A percentile compares a stretch with the other conserved stretches of the same genome.
Conservation (phyloP, 64 coral and sea anemone species). For the Montipora cactus region DNA sequence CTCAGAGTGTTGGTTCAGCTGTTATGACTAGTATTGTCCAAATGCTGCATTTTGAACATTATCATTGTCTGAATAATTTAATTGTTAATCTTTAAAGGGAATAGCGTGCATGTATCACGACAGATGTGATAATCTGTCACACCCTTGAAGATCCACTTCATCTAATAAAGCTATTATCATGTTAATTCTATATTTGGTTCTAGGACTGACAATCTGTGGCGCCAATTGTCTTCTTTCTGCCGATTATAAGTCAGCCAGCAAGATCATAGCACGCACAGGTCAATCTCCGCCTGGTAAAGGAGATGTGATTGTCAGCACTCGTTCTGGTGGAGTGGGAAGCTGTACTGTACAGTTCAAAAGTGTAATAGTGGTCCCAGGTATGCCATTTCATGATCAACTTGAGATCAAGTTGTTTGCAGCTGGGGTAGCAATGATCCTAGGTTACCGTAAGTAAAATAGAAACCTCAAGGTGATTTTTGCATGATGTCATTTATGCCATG, state of each 20-base stretch:
- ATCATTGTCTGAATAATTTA: too few species aligned
- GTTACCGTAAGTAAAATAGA: not conserved
- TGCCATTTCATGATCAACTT: too few species aligned
- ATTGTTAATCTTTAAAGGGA: too few species aligned
- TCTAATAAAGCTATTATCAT: not conserved
- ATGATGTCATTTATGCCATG: too few species aligned
- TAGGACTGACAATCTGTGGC: constrained; percentile 97
- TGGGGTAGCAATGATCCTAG: not conserved
- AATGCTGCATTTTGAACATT: too few species aligned
- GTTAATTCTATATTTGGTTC: not conserved
- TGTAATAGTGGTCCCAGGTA: constrained; percentile 88
- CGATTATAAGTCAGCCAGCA: constrained; percentile 95
- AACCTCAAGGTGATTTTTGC: too few species aligned
- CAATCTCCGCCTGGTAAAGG: constrained; percentile 87
- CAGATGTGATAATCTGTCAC: too few species aligned
- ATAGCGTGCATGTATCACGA: too few species aligned
- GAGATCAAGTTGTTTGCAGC: too few species aligned
- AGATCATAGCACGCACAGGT: constrained; percentile 92
- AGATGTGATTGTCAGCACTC: constrained; percentile 91
- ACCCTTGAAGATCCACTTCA: not conserved
- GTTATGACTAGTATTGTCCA: too few species aligned
- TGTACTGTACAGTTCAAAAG: constrained; percentile 97
- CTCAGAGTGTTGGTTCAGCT: too few species aligned
- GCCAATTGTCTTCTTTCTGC: constrained; percentile 93
- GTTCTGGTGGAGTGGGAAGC: constrained; percentile 82